Evolutionary conservation across 2,113 vertebrate species (phyloP).

Genomic region (Bubo bubo): DNA sequence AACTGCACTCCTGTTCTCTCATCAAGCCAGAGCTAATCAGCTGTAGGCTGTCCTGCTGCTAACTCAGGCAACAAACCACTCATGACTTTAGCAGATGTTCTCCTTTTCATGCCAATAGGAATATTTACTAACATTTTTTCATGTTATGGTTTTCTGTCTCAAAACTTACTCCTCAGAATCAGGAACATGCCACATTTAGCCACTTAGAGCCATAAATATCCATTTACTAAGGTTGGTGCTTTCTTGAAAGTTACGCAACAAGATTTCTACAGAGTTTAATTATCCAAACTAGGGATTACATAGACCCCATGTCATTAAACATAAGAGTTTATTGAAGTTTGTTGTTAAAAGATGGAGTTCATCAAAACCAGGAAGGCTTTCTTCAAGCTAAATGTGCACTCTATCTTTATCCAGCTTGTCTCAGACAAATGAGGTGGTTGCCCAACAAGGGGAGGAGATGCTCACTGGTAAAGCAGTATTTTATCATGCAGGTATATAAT

Average conservation of each 20-base stretch:
- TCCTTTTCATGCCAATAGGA: constrained; percentile 35
- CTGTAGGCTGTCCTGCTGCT: constrained; percentile 53
- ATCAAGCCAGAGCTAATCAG: constrained; percentile 20
- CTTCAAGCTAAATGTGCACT: not conserved
- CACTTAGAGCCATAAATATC: not conserved
- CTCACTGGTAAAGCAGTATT: not conserved
- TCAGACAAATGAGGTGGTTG: not conserved
- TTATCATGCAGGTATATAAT: not conserved
- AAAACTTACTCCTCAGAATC: not conserved
- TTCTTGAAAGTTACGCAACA: not conserved
- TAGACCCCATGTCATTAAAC: not conserved
- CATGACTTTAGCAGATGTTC: constrained; percentile 55
- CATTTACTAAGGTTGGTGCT: not conserved
- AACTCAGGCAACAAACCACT: constrained; percentile 55
- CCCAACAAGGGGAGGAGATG: not conserved
- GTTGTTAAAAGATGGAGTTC: not conserved
- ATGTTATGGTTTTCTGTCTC: not conserved
- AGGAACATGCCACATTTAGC: not conserved
- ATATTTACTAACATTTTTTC: not conserved
- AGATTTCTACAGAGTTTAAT: not conserved
- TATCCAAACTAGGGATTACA: not conserved
- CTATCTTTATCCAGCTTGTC: not conserved
- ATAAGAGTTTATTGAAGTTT: not conserved
- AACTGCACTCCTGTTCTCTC: not conserved
- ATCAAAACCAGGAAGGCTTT: not conserved